A percentile compares a stretch with the other conserved stretches of the same genome.
Evolutionary conservation across 2,113 vertebrate genomes (phyloP).

Genomic region (Calidris pygmaea): DNA sequence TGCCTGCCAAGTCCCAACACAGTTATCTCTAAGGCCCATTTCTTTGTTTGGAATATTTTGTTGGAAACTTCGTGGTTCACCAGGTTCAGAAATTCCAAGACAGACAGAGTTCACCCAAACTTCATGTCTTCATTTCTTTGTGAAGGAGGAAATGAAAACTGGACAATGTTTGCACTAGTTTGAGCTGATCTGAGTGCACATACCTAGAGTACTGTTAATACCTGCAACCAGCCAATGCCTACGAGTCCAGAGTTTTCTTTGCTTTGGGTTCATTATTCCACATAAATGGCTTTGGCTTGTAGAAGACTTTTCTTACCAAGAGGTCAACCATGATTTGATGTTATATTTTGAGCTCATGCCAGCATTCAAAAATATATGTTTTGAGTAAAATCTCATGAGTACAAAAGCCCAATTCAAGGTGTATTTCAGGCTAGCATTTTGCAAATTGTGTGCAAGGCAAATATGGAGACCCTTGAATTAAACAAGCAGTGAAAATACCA

Average conservation of each 20-base stretch:
- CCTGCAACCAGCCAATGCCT: background rate
- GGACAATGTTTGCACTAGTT: background rate
- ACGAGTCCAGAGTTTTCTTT: fast-evolving
- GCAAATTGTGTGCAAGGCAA: background rate
- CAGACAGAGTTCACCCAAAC: background rate
- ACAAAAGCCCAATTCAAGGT: background rate
- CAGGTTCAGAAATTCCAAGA: background rate
- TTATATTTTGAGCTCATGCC: background rate
- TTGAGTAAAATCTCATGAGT: background rate
- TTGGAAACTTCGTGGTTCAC: background rate
- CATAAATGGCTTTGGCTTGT: background rate
- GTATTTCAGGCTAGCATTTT: background rate
- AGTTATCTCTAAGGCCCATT: background rate
- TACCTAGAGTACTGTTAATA: background rate
- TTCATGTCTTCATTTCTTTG: background rate
- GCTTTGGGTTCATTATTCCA: background rate
- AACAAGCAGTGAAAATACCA: background rate
- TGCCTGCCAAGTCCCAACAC: background rate
- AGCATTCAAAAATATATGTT: background rate
- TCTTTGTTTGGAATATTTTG: background rate
- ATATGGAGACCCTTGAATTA: background rate
- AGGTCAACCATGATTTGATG: background rate
- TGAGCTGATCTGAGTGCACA: background rate
- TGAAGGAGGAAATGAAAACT: background rate
- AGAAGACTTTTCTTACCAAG: background rate